A percentile compares a stretch with the other conserved stretches of the same genome.
These are phyloP conservation scores for Sarcophaga rosellei DNA, from an alignment of 2,888 invertebrate species.

Conservation along the genomic window DNA sequence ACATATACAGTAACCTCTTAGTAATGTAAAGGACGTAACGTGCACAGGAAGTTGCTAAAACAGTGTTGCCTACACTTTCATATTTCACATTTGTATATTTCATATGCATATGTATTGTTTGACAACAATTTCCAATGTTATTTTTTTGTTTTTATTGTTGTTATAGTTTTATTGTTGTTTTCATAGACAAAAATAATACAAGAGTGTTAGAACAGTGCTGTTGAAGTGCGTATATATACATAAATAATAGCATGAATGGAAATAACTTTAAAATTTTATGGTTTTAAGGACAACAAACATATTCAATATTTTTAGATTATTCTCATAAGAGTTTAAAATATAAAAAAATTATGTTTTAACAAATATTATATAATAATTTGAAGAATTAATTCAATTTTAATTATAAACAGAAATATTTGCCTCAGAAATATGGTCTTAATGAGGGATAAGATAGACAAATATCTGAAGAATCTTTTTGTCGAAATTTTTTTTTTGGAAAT, in stretches of 20 bases:
- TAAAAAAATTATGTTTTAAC: too few relatives aligned
- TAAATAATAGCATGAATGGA: conserved; percentile 1
- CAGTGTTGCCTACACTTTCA: conserved; percentile 64
- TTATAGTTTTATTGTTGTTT: conserved; percentile 18
- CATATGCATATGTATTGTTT: conserved; percentile 8
- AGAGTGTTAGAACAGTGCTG: not conserved
- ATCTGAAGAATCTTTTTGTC: too few relatives aligned
- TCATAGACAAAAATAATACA: conserved; percentile 9
- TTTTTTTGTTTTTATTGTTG: not conserved
- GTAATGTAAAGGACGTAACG: not conserved
- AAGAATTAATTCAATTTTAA: too few relatives aligned
- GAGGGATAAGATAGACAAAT: too few relatives aligned
- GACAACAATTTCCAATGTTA: not conserved
- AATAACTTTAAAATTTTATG: conserved; percentile 48
- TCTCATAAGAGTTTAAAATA: not conserved
- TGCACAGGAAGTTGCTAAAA: conserved; percentile 61
- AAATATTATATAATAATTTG: too few relatives aligned
- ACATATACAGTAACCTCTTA: conserved; percentile 14
- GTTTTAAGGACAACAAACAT: conserved; percentile 23
- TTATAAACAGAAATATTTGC: too few relatives aligned
- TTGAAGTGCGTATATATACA: not conserved
- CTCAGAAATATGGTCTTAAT: too few relatives aligned
- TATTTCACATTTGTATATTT: not conserved
- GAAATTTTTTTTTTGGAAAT: too few relatives aligned
- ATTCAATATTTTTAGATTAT: not conserved